Conservation (phyloP, 2,113 vertebrate genomes). For the Chiloscyllium plagiosum region DNA sequence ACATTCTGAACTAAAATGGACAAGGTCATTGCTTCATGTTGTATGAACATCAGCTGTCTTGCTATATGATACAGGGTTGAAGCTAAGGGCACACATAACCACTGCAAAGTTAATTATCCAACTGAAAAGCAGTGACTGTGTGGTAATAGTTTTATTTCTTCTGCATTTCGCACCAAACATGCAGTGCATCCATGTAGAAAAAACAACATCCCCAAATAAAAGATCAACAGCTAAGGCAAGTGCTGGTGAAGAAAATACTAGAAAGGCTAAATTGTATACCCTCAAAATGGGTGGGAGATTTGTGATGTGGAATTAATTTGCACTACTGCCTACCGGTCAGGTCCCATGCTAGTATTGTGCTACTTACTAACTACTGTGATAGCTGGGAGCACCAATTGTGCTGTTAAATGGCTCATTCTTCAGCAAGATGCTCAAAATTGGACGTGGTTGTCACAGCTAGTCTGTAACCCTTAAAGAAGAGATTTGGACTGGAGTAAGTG, state of each 20-base stretch:
- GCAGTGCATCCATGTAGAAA: background rate
- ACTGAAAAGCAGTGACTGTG: background rate
- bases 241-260: background rate
- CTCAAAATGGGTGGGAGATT: too few relatives aligned
- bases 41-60: background rate
- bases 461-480: too few relatives aligned
- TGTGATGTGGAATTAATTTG: too few relatives aligned
- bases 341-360: too few relatives aligned
- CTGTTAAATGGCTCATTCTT: too few relatives aligned
- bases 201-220: background rate
- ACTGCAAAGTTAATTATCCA: background rate
- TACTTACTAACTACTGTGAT: too few relatives aligned
- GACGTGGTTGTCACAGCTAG: too few relatives aligned
- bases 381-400: too few relatives aligned
- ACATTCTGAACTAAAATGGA: background rate
- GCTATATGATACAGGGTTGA: background rate
- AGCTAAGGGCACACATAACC: background rate
- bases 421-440: too few relatives aligned
- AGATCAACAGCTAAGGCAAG: background rate
- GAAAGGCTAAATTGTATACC: too few relatives aligned
- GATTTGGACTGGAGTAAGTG: too few relatives aligned
- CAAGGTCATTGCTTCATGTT: background rate
- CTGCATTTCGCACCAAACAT: background rate
- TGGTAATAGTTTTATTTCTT: background rate
- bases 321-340: too few relatives aligned